Evolutionary conservation across 37 sponge, comb jelly and placozoan species (phyloP).

Genomic region (Ephydatia muelleri): DNA sequence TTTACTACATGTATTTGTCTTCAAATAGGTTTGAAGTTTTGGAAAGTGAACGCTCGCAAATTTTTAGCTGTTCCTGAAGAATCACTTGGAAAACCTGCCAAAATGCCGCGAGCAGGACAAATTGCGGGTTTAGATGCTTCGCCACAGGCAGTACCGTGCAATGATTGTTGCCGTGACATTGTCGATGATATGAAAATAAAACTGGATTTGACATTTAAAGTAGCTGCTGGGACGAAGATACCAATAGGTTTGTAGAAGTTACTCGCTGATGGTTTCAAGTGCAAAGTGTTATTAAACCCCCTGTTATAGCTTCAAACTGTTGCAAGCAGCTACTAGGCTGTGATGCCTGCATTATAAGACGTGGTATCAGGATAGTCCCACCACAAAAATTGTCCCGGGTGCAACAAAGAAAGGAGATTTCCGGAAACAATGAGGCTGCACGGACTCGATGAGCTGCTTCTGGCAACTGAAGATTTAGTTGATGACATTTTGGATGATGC

Average conservation of each 20-base stretch:
- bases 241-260: background rate
- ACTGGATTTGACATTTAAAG: background rate
- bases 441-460: constrained; percentile 29
- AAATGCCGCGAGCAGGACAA: no score
- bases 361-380: background rate
- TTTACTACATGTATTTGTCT: background rate
- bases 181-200: background rate
- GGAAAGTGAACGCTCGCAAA: constrained; percentile 22
- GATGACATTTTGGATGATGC: no score
- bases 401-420: constrained; percentile 9
- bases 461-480: no score
- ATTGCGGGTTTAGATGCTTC: no score
- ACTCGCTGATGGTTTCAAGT: constrained; percentile 11
- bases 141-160: background rate
- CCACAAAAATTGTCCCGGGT: constrained; percentile 13
- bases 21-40: constrained; percentile 31
- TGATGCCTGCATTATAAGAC: constrained; percentile 13
- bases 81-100: background rate
- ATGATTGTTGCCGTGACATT: constrained; percentile 1
- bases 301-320: constrained; percentile 16
- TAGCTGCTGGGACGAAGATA: background rate
- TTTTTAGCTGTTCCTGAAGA: constrained; percentile 22
- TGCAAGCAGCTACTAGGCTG: constrained; percentile 25
- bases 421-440: constrained; percentile 20
- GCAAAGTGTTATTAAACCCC: constrained; percentile 31